These are phyloP conservation scores for Panthera leo DNA, from an alignment of 2,113 vertebrate genomes.

Conservation along the genomic window DNA sequence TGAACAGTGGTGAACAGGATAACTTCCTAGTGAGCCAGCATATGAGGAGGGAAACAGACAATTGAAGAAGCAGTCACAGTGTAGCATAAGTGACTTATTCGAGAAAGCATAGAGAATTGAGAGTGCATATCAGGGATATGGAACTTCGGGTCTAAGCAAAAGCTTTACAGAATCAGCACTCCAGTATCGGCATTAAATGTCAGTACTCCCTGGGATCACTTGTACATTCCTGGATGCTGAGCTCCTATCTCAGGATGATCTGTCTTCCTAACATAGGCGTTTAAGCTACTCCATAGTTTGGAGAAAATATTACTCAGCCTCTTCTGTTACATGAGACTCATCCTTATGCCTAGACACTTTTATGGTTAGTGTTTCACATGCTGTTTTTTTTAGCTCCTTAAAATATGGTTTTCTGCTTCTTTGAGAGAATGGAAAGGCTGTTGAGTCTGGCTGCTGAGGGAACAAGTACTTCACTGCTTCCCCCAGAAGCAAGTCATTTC, in stretches of 20 bases:
- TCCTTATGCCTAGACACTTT: neutral
- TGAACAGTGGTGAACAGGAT: neutral
- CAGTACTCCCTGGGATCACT: neutral
- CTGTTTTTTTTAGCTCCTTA: neutral
- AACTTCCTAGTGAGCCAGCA: neutral
- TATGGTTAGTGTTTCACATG: neutral
- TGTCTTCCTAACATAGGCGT: neutral
- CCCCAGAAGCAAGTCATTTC: neutral
- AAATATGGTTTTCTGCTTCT: conserved; percentile 22
- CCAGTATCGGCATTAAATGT: neutral
- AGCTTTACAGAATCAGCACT: neutral
- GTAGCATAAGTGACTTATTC: neutral
- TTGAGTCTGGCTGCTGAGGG: neutral
- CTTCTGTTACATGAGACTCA: neutral
- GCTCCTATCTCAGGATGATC: neutral
- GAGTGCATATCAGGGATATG: neutral
- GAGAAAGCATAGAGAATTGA: neutral
- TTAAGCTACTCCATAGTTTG: neutral
- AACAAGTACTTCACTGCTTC: neutral
- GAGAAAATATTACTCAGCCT: neutral
- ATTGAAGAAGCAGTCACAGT: neutral
- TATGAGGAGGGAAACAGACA: neutral
- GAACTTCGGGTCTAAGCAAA: neutral
- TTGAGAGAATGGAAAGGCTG: neutral
- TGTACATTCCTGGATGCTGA: neutral